Percentiles rank a stretch among this genome's conserved stretches.
Conservation (phyloP, 2,888 invertebrate genomes). For the Trisateles emortualis region DNA sequence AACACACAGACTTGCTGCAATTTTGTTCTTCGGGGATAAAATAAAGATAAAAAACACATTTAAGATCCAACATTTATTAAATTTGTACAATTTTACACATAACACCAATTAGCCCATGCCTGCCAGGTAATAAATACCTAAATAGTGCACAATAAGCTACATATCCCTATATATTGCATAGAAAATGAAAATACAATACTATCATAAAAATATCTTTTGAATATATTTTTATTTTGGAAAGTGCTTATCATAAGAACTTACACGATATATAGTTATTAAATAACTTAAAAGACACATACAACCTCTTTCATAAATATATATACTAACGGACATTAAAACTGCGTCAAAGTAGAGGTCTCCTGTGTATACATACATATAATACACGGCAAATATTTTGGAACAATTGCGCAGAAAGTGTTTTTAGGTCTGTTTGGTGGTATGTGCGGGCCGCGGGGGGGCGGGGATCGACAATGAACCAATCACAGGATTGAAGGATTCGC, state of each 20-base stretch:
- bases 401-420: no score
- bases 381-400: no score
- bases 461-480: no score
- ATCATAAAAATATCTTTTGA: slow-evolving; percentile 44
- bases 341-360: no score
- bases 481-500: no score
- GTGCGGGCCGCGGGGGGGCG: no score
- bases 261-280: slow-evolving; percentile 28
- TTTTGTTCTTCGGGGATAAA: no score
- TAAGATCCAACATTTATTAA: slow-evolving; percentile 83
- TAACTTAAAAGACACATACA: slow-evolving; percentile 36
- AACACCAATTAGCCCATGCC: slow-evolving; percentile 67
- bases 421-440: no score
- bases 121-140: slow-evolving; percentile 57
- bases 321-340: no score
- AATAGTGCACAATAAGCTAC: slow-evolving; percentile 68
- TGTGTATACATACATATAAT: no score
- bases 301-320: slow-evolving; percentile 30
- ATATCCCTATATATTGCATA: slow-evolving; percentile 59
- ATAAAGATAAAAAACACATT: slow-evolving; percentile 22
- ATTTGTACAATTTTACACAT: slow-evolving; percentile 79
- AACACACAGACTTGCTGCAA: no score
- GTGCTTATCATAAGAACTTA: slow-evolving; percentile 40
- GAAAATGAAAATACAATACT: slow-evolving; percentile 52
- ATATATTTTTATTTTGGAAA: slow-evolving; percentile 37